These are phyloP conservation scores for Myoxocephalus aenaeus DNA, from an alignment of 2,797 vertebrate species.

Conservation along the genomic window DNA sequence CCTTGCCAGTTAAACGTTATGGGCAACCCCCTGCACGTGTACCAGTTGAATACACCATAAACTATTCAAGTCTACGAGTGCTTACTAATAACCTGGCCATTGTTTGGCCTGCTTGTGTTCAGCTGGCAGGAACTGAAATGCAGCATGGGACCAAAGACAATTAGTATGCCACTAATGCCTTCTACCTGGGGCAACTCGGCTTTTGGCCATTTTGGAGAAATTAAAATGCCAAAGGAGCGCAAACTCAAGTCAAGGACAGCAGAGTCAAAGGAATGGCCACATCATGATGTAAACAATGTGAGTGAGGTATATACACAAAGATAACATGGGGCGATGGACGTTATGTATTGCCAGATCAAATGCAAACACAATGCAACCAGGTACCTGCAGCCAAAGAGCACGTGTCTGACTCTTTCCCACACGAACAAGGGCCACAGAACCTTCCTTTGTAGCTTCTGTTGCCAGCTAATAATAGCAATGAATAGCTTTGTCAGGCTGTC, in stretches of 20 bases:
- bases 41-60: conserved; percentile 56
- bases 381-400: conserved; percentile 47
- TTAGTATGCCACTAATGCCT: conserved; percentile 68
- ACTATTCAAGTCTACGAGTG: conserved; percentile 56
- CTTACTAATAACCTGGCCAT: conserved; percentile 69
- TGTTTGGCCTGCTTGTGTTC: conserved; percentile 65
- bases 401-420: conserved; percentile 50
- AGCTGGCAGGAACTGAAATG: conserved; percentile 67
- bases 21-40: conserved; percentile 11
- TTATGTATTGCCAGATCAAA: conserved; percentile 52
- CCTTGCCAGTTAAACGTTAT: conserved; percentile 21
- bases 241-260: conserved; percentile 52
- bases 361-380: conserved; percentile 57
- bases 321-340: conserved; percentile 4
- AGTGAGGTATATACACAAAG: conserved; percentile 35
- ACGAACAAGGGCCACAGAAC: conserved; percentile 53
- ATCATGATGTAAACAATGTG: conserved; percentile 50
- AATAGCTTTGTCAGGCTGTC: conserved; percentile 68
- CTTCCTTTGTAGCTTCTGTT: conserved; percentile 52
- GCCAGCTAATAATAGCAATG: conserved; percentile 63
- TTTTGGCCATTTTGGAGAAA: conserved; percentile 45
- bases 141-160: conserved; percentile 67
- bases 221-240: conserved; percentile 51
- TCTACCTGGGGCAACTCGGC: conserved; percentile 40
- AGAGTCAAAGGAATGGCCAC: conserved; percentile 43